These are phyloP conservation scores for Miichthys miiuy DNA, from an alignment of 2,797 vertebrate species.

Conservation along the genomic window DNA sequence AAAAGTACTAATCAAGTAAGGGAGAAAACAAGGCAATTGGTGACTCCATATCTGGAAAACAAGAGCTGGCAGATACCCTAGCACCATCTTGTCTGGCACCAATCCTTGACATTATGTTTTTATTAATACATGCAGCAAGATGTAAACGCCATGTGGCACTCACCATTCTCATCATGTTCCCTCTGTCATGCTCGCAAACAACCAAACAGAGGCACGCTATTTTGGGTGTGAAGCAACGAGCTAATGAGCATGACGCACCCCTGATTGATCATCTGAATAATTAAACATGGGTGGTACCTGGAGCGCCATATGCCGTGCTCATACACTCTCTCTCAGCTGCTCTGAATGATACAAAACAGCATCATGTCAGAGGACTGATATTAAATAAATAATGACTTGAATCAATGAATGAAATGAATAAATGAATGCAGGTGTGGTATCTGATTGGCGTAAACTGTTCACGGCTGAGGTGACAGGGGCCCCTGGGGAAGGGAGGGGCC, in stretches of 20 bases:
- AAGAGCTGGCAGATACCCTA: constrained; percentile 30
- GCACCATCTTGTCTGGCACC: constrained; percentile 39
- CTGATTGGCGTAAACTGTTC: constrained; percentile 81
- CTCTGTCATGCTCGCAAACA: constrained; percentile 51
- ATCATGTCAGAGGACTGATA: too few relatives aligned
- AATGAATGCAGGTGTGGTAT: constrained; percentile 39
- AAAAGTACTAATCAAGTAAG: constrained; percentile 21
- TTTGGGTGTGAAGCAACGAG: constrained; percentile 48
- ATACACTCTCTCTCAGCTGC: constrained; percentile 50
- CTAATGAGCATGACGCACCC: constrained; percentile 71
- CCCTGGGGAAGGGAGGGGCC: constrained; percentile 61
- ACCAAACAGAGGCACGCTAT: constrained; percentile 37
- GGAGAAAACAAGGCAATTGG: constrained; percentile 26
- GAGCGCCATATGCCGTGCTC: constrained; percentile 72
- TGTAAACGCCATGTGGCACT: constrained; percentile 69
- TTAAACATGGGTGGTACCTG: constrained; percentile 82
- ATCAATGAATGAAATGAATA: constrained; percentile 31
- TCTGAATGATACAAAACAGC: too few relatives aligned
- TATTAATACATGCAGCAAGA: constrained; percentile 64
- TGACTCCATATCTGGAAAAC: constrained; percentile 29
- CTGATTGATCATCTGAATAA: constrained; percentile 85
- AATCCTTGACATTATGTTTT: constrained; percentile 58
- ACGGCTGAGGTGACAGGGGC: constrained; percentile 79
- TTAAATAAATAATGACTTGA: too few relatives aligned
- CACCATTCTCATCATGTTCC: constrained; percentile 55